A percentile compares a stretch with the other conserved stretches of the same genome.
These are phyloP conservation scores for Cepaea hortensis DNA, from an alignment of 2,888 invertebrate genomes.

Conservation along the genomic window DNA sequence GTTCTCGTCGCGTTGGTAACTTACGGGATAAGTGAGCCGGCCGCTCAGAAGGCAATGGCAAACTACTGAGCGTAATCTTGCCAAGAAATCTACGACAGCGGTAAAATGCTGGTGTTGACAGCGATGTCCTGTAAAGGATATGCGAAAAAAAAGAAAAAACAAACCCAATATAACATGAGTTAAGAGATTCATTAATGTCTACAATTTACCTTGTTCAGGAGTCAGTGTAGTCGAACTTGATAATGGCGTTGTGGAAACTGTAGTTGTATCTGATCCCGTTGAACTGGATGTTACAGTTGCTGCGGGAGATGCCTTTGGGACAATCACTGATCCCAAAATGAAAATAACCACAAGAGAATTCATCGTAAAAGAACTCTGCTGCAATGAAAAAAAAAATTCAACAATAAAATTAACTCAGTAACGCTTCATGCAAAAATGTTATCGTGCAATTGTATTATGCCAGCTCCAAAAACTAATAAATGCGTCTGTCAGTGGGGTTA, in stretches of 20 bases:
- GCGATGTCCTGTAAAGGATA: too few species aligned
- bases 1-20: too few species aligned
- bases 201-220: conserved; percentile 14
- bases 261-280: background rate
- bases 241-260: background rate
- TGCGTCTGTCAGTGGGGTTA: too few species aligned
- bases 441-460: too few species aligned
- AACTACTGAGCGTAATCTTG: too few species aligned
- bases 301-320: background rate
- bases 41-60: too few species aligned
- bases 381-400: background rate
- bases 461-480: too few species aligned
- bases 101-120: too few species aligned
- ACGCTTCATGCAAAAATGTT: too few species aligned
- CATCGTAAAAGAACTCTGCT: conserved; percentile 13
- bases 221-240: conserved; percentile 21
- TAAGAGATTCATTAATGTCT: background rate
- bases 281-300: conserved; percentile 1
- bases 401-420: background rate
- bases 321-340: conserved; percentile 21
- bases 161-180: background rate
- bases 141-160: too few species aligned
- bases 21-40: too few species aligned
- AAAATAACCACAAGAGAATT: background rate
- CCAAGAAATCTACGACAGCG: too few species aligned